Percentiles rank a stretch among this genome's conserved stretches.
These are phyloP conservation scores for Peromyscus polionotus DNA, from an alignment of 2,113 vertebrate genomes.

Conservation along the genomic window DNA sequence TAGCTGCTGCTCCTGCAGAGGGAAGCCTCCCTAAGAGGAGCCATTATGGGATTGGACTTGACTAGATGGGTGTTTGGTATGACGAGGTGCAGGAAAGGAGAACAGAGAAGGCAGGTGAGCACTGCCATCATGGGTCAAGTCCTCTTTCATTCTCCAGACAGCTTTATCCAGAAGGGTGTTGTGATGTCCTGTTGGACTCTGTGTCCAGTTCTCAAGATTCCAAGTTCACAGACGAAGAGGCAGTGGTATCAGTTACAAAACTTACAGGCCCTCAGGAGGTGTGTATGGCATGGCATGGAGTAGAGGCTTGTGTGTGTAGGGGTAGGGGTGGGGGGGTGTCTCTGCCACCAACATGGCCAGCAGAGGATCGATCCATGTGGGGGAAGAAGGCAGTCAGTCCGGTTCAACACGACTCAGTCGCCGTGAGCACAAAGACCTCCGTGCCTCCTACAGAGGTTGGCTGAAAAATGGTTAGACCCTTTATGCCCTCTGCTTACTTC, in stretches of 20 bases:
- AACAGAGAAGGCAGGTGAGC: rapidly evolving
- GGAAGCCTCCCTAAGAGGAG: neutral
- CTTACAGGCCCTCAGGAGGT: neutral
- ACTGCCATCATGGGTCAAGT: neutral
- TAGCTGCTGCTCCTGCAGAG: neutral
- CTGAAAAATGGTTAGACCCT: neutral
- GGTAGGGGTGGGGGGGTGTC: too few species aligned
- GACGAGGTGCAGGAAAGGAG: rapidly evolving
- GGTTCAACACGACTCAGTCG: neutral
- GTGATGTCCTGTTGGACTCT: neutral
- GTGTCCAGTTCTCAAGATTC: neutral
- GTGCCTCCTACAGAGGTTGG: neutral
- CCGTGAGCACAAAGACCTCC: neutral
- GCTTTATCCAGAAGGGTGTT: neutral
- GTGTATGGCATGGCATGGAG: too few species aligned
- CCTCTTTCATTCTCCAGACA: neutral
- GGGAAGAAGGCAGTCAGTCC: neutral
- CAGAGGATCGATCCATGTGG: neutral
- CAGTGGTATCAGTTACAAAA: neutral
- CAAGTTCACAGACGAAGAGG: neutral
- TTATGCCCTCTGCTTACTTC: neutral
- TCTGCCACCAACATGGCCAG: neutral
- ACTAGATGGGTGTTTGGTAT: neutral
- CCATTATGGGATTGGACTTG: neutral
- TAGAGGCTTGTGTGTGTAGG: neutral